Evolutionary conservation across 1,140 invertebrate species (phyloP), one percentile per base, ranked within the genome.

Genomic region (Melitaea cinxia): DNA sequence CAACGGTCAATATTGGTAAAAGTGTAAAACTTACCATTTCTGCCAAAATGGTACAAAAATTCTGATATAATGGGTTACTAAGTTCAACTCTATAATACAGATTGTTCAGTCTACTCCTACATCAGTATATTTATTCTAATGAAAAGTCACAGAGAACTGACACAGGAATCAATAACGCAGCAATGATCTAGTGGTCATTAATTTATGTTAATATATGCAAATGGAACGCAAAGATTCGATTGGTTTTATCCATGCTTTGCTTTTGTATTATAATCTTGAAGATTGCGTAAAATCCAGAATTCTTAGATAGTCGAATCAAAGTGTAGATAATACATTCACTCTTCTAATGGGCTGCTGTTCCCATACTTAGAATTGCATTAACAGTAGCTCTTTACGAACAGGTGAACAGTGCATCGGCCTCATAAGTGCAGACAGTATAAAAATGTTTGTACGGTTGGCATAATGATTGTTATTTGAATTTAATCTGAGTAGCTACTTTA

Each of bases 111-210:
- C n/a, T n/a, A n/a, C n/a, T 21, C 23, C 30, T 49, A 53, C 63
- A 58, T 58, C 53, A 53, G 55, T 58, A 30, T 58, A 65, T 58
- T 59, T 58, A 65, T 58, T 53, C 55, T 53, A 42, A 58, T 9
- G 59, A 53, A 65, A 63, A 65, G 55, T 54, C 45, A 28, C 24
- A 28, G 21, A 39, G 19, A 50, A 58, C n/a, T 42, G 56, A 15
- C 55, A n/a, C 55, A 65, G 55, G 58, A 53, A 49, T 47, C 45
- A 58, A 53, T 65, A 65, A 65, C 45, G 19, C 33, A 17, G n/a
- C 55, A 58, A 42, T 53, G n/a, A 17, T 17, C 39, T 45, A 19
- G 28, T 45, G 24, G 33, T 42, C 35, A 19, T 56, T 33, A 57
- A 58, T 52, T 53, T 59, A 65, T 59, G 55, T 17, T 58, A 65